Conservation (phyloP, 1,140 invertebrate species). For the Heterodera schachtii region DNA sequence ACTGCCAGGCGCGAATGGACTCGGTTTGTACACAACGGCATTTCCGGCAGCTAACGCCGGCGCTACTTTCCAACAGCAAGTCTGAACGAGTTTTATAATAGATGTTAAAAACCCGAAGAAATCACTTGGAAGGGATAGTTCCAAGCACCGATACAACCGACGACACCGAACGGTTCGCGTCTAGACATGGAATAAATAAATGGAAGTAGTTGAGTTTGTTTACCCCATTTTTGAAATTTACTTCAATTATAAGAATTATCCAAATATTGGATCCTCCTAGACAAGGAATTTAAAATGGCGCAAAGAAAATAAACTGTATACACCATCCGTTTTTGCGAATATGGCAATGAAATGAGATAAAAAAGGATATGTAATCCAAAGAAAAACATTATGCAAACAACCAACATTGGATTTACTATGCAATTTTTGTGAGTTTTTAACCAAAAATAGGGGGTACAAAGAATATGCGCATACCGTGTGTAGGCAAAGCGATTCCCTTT, state of each 20-base stretch:
- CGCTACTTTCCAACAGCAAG: conserved; percentile 68
- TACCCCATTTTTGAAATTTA: too few relatives aligned
- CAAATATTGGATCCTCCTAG: too few relatives aligned
- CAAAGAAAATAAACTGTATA: too few relatives aligned
- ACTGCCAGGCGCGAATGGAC: conserved; percentile 70
- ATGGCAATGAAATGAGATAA: too few relatives aligned
- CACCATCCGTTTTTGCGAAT: too few relatives aligned
- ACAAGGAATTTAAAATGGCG: too few relatives aligned
- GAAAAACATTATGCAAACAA: too few relatives aligned
- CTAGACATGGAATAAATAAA: background rate
- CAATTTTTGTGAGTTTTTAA: too few relatives aligned
- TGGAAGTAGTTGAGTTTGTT: background rate
- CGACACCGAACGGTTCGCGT: conserved; percentile 70
- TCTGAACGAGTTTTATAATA: conserved; percentile 67
- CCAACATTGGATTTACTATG: too few relatives aligned
- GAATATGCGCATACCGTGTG: conserved; percentile 28
- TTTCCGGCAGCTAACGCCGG: conserved; percentile 72
- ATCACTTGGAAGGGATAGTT: conserved; percentile 70
- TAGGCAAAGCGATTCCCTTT: conserved; percentile 51
- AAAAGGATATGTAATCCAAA: too few relatives aligned
- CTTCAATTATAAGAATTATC: too few relatives aligned
- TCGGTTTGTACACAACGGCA: conserved; percentile 71
- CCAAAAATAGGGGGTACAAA: too few relatives aligned
- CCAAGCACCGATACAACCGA: conserved; percentile 69
- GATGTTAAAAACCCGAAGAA: background rate